Evolutionary conservation across 2,113 vertebrate species (phyloP).

Genomic region (Nycticorax nycticorax): DNA sequence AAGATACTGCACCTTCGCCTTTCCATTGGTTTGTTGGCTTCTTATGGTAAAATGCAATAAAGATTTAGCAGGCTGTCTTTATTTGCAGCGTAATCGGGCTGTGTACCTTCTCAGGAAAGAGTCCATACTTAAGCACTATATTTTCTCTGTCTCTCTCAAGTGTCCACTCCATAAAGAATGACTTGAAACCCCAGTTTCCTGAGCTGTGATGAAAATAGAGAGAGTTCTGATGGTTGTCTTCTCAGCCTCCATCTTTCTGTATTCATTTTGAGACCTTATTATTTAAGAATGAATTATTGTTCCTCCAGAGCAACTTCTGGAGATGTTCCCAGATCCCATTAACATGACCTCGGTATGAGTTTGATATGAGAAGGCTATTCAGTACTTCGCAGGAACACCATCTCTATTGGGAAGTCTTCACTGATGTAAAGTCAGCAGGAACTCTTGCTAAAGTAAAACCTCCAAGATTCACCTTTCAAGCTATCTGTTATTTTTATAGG

Average conservation of each 20-base stretch:
- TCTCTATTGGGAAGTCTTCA: slow-evolving; percentile 4
- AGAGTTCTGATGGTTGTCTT: neutral
- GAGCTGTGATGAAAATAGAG: neutral
- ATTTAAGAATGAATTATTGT: neutral
- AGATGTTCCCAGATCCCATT: neutral
- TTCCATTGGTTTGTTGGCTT: neutral
- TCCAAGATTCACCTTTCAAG: slow-evolving; percentile 22
- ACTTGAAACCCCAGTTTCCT: neutral
- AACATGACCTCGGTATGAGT: neutral
- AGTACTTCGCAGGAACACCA: neutral
- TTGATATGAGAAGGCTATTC: neutral
- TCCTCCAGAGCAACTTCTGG: neutral
- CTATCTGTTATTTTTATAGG: slow-evolving; percentile 8
- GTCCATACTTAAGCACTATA: neutral
- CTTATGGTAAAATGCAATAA: neutral
- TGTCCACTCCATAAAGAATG: neutral
- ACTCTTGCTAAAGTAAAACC: neutral
- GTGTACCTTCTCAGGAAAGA: neutral
- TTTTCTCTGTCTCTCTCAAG: neutral
- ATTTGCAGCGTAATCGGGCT: neutral
- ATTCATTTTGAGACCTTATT: neutral
- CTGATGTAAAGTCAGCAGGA: slow-evolving; percentile 3
- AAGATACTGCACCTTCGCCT: neutral
- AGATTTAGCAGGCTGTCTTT: neutral
- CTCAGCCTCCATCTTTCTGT: neutral